Base-by-base conservation (phyloP, 2,888 invertebrate genomes). In the Coleophora flavipennella region DNA sequence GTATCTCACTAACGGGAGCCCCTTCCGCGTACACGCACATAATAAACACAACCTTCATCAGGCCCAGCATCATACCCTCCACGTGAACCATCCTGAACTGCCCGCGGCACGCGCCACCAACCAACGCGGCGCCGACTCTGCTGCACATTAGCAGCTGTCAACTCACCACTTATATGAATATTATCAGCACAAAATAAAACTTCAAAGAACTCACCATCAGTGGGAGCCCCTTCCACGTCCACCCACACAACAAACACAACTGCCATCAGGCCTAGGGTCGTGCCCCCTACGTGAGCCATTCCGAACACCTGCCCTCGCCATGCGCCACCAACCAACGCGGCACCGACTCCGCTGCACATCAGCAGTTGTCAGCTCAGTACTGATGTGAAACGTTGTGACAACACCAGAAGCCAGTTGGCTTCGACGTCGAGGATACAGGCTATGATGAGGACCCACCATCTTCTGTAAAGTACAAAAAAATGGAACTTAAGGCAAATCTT, bases 71-170 rank as follows among this genome's bases (percentile, higher is more conserved):
- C 13, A 94, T 93, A 1, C 94, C 95, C 1, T 91, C 85, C 26
- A 93, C 90, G 60, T 95, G 94, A 2, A 89, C 89, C 57, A 91
- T 87, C 36, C 90, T 88, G 46, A 93, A 91, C 43, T 92, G 91
- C 7, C 91, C 90, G 14, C 94, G 83, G 72, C 93, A 90, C 1
- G 93, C 85, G 54, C 92, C 92, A 1, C 94, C 94, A 27, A 95
- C 89, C 48, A 95, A 70, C 3, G 94, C 94, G 8, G 92, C 91
- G 0, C 94, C 93, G 40, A 95, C 93, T 4, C 93, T 93, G 46
- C 93, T 92, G 70, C 95, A 95, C 49, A 94, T 93, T 56, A 95
- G 78, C 62, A 95, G 85, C 91, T 95, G 88, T 78, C 90, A 89
- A 73, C 80, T 79, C 44, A 85, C 53, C 32, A 81, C 84, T 1